A percentile compares a stretch with the other conserved stretches of the same genome.
phyloP scores from a whole-genome alignment of 2,888 invertebrate species.

The Maniola hyperantus region DNA sequence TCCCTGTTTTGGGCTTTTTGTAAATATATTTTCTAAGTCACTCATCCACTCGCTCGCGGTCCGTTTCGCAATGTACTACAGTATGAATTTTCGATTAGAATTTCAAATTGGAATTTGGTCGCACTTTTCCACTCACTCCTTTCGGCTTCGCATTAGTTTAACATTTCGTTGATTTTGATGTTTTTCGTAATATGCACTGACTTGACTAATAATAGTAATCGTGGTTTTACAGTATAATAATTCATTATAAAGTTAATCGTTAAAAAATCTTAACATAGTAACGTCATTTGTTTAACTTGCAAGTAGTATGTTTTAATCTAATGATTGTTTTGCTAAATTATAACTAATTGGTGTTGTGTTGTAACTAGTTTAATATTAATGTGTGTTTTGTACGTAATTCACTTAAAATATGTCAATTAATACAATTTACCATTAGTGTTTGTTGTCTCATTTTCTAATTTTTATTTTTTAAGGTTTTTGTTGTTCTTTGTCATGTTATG shows the following conservation, averaged over 20 bases:
- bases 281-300: neutral
- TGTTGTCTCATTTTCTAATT: neutral
- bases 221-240: neutral
- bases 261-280: neutral
- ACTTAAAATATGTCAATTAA: neutral
- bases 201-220: neutral
- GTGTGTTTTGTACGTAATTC: constrained; percentile 2
- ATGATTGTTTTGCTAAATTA: neutral
- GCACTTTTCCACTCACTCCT: constrained; percentile 49
- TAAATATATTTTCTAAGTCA: constrained; percentile 74
- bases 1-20: constrained; percentile 72
- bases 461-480: neutral
- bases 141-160: constrained; percentile 40
- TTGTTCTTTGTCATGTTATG: neutral
- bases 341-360: constrained; percentile 19
- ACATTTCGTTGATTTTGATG: constrained; percentile 26
- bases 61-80: constrained; percentile 48
- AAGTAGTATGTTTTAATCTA: neutral
- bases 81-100: constrained; percentile 55
- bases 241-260: neutral
- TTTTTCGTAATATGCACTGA: constrained; percentile 22
- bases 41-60: constrained; percentile 57
- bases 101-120: constrained; percentile 53
- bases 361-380: neutral
- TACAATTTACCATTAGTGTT: neutral